Percentiles rank a stretch among this genome's conserved stretches.
These are phyloP conservation scores for Nomada flava DNA, from an alignment of 2,888 invertebrate species.

Conservation along the genomic window DNA sequence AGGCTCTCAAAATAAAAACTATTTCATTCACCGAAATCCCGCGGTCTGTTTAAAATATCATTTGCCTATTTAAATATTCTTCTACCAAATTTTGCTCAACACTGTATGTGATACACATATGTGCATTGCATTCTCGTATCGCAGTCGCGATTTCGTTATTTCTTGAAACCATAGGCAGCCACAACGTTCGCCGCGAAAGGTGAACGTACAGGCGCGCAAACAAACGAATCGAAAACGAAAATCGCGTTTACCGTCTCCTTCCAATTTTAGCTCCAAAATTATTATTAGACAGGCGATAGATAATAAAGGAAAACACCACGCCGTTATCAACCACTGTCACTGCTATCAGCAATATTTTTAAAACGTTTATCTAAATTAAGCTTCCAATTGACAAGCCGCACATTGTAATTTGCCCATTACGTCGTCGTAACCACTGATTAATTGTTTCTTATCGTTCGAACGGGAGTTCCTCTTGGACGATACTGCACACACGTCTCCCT, in stretches of 20 bases:
- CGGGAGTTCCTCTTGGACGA: neutral
- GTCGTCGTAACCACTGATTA: neutral
- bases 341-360: slow-evolving; percentile 25
- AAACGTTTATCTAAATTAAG: slow-evolving; percentile 1
- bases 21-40: too few species aligned
- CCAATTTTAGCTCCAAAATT: slow-evolving; percentile 16
- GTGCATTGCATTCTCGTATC: too few species aligned
- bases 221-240: neutral
- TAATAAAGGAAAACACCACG: neutral
- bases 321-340: neutral
- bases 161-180: neutral
- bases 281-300: slow-evolving; percentile 9
- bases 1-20: too few species aligned
- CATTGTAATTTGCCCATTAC: slow-evolving; percentile 7
- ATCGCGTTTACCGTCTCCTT: neutral
- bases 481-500: too few species aligned
- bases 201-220: neutral
- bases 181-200: neutral
- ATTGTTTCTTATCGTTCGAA: neutral
- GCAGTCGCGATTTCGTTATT: neutral
- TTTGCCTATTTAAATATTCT: too few species aligned
- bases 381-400: neutral
- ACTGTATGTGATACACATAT: too few species aligned
- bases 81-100: too few species aligned
- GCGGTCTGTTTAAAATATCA: too few species aligned